Evolutionary conservation across 2,888 invertebrate genomes (phyloP).

Genomic region (Caenorhabditis angaria): DNA sequence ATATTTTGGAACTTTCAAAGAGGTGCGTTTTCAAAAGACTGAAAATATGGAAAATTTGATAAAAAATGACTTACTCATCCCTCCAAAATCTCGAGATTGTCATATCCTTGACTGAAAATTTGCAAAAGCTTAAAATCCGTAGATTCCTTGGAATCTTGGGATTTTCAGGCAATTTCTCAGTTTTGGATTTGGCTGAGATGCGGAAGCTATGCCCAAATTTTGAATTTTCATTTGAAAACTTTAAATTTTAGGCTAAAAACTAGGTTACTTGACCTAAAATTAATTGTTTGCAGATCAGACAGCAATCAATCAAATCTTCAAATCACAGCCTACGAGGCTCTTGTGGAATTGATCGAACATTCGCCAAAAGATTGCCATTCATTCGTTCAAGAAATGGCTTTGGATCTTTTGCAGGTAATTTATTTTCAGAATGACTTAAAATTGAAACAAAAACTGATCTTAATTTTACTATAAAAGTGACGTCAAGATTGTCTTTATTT

Average conservation of each 20-base stretch:
- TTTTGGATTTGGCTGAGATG: too few relatives aligned
- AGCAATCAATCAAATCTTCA: slow-evolving; percentile 87
- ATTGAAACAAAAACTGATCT: slow-evolving; percentile 77
- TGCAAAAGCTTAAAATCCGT: background rate
- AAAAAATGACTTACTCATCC: too few relatives aligned
- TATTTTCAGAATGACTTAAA: background rate
- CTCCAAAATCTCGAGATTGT: too few relatives aligned
- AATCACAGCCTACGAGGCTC: slow-evolving; percentile 95
- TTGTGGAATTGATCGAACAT: slow-evolving; percentile 99
- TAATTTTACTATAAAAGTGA: slow-evolving; percentile 94
- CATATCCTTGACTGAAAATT: background rate
- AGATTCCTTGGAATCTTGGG: too few relatives aligned
- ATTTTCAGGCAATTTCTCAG: too few relatives aligned
- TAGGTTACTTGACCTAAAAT: too few relatives aligned
- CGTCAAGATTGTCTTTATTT: slow-evolving; percentile 48
- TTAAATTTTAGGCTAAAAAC: too few relatives aligned
- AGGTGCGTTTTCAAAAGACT: slow-evolving; percentile 72
- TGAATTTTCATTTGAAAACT: too few relatives aligned
- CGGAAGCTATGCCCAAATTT: too few relatives aligned
- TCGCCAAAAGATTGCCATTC: slow-evolving; percentile 91
- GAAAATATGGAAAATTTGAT: background rate
- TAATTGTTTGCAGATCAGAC: slow-evolving; percentile 79
- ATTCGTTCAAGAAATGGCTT: slow-evolving; percentile 87
- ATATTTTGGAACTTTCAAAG: slow-evolving; percentile 91
- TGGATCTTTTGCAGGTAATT: slow-evolving; percentile 88